Base-by-base conservation (phyloP, 2,888 invertebrate genomes). In the Ptilodon capucinus region DNA sequence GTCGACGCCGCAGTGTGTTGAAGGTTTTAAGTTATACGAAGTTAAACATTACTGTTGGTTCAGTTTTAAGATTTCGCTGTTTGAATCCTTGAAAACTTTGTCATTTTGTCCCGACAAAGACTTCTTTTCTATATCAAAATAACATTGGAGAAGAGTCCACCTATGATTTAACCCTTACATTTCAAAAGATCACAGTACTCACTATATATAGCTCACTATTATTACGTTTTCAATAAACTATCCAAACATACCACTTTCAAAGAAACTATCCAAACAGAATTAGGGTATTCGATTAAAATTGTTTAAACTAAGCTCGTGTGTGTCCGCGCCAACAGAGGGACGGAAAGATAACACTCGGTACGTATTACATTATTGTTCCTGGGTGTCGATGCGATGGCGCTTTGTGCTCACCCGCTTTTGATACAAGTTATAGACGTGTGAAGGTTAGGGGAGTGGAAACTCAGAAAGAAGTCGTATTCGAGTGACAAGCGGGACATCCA, bases 341-440 rank as follows among this genome's bases (percentile, higher is more conserved):
- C 60, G 56, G 51, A 67, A 68, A 72, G 73, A 79, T 76, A 76
- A 76, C 71, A 73, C 71, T 74, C 71, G 61, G 42, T 51, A 57
- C 60, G 41, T 76, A 68, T 72, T 75, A 67, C 60, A 61, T 73
- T 76, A 81, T 77, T 80, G 73, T 79, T 72, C 45, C 21, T 54
- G 65, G 63, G 76, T 75, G 74, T 67, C 66, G 67, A 72, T 67
- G 71, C 68, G 68, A 54, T 54, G 48, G 44, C 54, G 70, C 71
- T 75, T 78, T 71, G 68, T 74, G 45, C 49, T 42, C 34, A 39
- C 19, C 32, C 18, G 25, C 21, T 34, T 40, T 41, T 52, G 57
- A 56, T 34, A 6, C 47, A 48, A 57, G 32, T 32, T 56, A 55
- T 43, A 40, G 11, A 44, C 34, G 46, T 36, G 36, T 6, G 13